A percentile compares a stretch with the other conserved stretches of the same genome.
phyloP scores from a whole-genome alignment of 1,140 invertebrate species.

The Dendroctonus ponderosae region DNA sequence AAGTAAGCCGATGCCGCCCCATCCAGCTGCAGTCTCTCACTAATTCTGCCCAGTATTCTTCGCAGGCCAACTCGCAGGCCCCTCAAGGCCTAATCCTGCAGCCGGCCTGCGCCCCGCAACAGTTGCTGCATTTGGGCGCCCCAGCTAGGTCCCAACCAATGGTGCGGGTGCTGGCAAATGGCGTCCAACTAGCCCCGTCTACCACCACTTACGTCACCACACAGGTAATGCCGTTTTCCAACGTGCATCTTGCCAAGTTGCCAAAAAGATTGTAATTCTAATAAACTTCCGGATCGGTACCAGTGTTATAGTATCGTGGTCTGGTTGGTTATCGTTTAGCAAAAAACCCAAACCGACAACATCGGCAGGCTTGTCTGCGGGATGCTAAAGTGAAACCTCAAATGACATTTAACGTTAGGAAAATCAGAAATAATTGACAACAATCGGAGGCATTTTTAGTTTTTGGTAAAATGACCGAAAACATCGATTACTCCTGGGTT shows the following conservation, averaged over 20 bases:
- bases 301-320: too few species aligned
- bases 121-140: slow-evolving; percentile 43
- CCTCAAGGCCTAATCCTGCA: slow-evolving; percentile 50
- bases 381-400: too few species aligned
- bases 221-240: slow-evolving; percentile 31
- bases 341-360: too few species aligned
- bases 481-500: too few species aligned
- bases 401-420: too few species aligned
- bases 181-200: slow-evolving; percentile 50
- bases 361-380: too few species aligned
- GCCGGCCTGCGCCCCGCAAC: slow-evolving; percentile 41
- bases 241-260: neutral
- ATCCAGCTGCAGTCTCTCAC: slow-evolving; percentile 20
- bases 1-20: slow-evolving; percentile 18
- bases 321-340: too few species aligned
- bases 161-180: slow-evolving; percentile 55
- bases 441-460: too few species aligned
- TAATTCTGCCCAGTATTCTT: neutral
- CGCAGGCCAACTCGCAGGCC: slow-evolving; percentile 44
- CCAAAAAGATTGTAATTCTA: neutral
- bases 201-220: slow-evolving; percentile 47
- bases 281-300: too few species aligned
- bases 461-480: too few species aligned
- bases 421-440: too few species aligned
- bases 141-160: slow-evolving; percentile 54